Evolutionary conservation across 2,888 invertebrate genomes (phyloP).

Genomic region (Heliothis peltigera): DNA sequence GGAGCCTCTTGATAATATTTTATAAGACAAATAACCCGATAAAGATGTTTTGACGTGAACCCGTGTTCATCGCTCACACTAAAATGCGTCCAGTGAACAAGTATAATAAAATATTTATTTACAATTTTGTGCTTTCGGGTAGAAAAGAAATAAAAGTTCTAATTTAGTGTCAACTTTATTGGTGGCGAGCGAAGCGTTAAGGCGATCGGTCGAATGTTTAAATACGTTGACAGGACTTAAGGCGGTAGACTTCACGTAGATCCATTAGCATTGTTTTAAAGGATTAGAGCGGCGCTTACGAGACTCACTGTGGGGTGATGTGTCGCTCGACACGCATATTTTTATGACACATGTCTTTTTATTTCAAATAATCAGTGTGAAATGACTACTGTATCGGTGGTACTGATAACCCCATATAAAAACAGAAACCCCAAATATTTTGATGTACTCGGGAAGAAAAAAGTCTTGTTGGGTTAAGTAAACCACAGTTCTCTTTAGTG

Average conservation of each 20-base stretch:
- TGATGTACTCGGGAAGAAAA: slow-evolving; percentile 48
- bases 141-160: slow-evolving; percentile 84
- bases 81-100: slow-evolving; percentile 88
- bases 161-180: slow-evolving; percentile 89
- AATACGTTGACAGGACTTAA: slow-evolving; percentile 85
- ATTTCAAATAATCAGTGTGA: slow-evolving; percentile 82
- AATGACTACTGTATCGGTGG: slow-evolving; percentile 83
- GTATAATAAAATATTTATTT: slow-evolving; percentile 89
- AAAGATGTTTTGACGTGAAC: slow-evolving; percentile 90
- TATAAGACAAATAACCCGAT: slow-evolving; percentile 90
- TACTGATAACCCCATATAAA: slow-evolving; percentile 78
- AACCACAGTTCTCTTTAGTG: slow-evolving; percentile 22
- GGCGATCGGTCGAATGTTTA: slow-evolving; percentile 81
- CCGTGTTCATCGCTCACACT: slow-evolving; percentile 90
- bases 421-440: too few relatives aligned
- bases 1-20: slow-evolving; percentile 90
- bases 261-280: slow-evolving; percentile 90
- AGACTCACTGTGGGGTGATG: slow-evolving; percentile 75
- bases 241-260: slow-evolving; percentile 83
- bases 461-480: slow-evolving; percentile 44
- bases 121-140: slow-evolving; percentile 83
- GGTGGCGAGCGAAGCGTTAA: slow-evolving; percentile 87
- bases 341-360: slow-evolving; percentile 86
- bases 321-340: slow-evolving; percentile 84
- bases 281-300: slow-evolving; percentile 87